These are phyloP conservation scores for Chloropsis cyanopogon DNA, from an alignment of 2,113 vertebrate species.

Conservation along the genomic window DNA sequence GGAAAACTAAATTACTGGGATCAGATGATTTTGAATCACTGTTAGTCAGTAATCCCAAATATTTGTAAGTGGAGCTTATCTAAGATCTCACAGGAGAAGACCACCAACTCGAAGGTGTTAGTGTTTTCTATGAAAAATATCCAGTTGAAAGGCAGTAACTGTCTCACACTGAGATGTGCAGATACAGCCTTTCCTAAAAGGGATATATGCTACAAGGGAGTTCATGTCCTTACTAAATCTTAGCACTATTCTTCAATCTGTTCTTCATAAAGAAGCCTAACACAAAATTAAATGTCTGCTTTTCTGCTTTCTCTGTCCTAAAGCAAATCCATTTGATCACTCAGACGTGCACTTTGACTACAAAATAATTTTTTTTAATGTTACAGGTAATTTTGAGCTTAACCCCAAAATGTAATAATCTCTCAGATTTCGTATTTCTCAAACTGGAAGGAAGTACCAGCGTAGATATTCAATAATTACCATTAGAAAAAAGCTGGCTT, in stretches of 20 bases:
- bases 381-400: background rate
- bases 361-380: background rate
- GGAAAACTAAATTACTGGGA: background rate
- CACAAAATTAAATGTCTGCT: background rate
- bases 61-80: background rate
- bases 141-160: background rate
- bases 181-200: background rate
- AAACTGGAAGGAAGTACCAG: background rate
- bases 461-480: background rate
- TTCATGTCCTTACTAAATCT: background rate
- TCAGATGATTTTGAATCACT: background rate
- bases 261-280: background rate
- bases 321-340: background rate
- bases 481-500: background rate
- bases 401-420: background rate
- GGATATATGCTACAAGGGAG: background rate
- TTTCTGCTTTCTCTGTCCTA: background rate
- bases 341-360: background rate
- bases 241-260: background rate
- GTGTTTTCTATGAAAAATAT: background rate
- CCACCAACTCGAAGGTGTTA: background rate
- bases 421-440: background rate
- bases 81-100: background rate
- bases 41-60: background rate
- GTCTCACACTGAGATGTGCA: background rate